phyloP scores from a whole-genome alignment of 2,888 invertebrate genomes.

The Epistrophella euchroma region DNA sequence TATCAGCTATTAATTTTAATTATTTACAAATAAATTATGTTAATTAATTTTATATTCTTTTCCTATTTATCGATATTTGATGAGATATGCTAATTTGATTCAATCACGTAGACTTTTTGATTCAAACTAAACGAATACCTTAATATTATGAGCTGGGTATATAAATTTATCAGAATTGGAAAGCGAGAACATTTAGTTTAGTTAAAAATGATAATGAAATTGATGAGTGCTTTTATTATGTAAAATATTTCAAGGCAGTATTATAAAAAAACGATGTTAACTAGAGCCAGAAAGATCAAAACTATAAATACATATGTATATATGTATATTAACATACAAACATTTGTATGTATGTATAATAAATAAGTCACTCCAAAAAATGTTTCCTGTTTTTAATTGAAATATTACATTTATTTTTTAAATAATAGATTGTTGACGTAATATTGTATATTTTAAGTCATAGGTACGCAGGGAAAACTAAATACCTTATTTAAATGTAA shows the following conservation, averaged over 20 bases:
- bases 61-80: not conserved
- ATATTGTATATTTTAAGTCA: no score
- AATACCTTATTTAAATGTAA: no score
- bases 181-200: not conserved
- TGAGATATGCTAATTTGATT: constrained; percentile 15
- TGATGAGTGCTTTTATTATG: constrained; percentile 21
- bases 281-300: not conserved
- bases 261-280: not conserved
- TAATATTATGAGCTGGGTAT: not conserved
- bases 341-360: no score
- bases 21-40: constrained; percentile 7
- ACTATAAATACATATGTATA: no score
- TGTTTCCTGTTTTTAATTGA: no score
- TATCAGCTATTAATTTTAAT: not conserved
- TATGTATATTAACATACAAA: no score
- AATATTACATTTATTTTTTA: no score
- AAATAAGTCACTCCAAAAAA: no score
- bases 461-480: no score
- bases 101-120: constrained; percentile 10
- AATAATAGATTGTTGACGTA: no score
- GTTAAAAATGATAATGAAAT: constrained; percentile 18
- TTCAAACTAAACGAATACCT: not conserved
- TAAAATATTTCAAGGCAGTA: constrained; percentile 11
- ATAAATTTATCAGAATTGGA: not conserved
- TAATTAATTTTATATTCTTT: not conserved